Base-by-base conservation (phyloP, 2,888 invertebrate species). In the Nomada fucata region DNA sequence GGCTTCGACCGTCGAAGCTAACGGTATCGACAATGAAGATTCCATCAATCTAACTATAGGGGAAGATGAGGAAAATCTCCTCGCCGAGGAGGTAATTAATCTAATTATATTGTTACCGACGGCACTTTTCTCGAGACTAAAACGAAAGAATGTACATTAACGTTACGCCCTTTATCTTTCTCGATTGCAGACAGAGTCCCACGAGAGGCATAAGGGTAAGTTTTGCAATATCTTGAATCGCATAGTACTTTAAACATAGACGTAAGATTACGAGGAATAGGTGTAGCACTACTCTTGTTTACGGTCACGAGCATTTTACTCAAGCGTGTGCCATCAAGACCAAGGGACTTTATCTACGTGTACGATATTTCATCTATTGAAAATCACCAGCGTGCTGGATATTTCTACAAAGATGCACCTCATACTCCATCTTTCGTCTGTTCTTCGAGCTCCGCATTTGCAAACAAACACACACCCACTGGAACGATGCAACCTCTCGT, bases 41-140 rank as follows among this genome's bases (percentile, higher is more conserved):
- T 97, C 97, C 53, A 96, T 97, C 78, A 97, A 97, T 92, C 94
- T 97, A 88, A 97, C 97, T 79, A 96, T 97, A 92, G 97, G 97
- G 57, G 97, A 97, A 94, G 97, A 97, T 93, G 97, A 97, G 89
- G 96, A 95, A 90, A 95, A 95, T 94, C 94, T 97, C 80, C 95
- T 97, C 79, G 96, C 96, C 93, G 97, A 97, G 94, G 97, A 97
- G 96, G 97, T 97, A 95, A 91, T 94, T 94, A 1, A 53, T 69
- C 61, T 11, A 47, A 63, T n/a, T n/a, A n/a, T 15, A 23, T 26
- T 0, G 1, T 0, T 53, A 0, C 36, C 36, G 7, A 5, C 47
- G 15, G 5, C 36, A 29, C 3, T 15, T 11, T 64, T 42, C n/a
- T 5, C 20, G 9, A 5, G 11, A 11, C 36, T 36, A 5, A 3